phyloP scores from a whole-genome alignment of 2,113 vertebrate species.

The Coregonus clupeaformis region DNA sequence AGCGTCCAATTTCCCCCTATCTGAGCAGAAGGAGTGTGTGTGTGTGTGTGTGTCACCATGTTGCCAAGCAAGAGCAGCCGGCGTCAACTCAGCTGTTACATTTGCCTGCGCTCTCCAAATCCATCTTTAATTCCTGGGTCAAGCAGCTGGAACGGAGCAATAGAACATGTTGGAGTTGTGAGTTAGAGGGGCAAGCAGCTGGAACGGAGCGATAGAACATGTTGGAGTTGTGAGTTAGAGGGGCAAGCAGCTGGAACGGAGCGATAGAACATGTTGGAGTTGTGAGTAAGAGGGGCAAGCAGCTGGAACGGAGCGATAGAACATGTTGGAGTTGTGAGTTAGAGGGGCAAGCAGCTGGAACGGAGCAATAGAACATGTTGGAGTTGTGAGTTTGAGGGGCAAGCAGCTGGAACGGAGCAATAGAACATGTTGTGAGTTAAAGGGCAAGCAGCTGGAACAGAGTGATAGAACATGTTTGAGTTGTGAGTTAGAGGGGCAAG shows the following conservation, averaged over 20 bases:
- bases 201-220: conserved; percentile 31
- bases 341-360: conserved; percentile 53
- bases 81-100: conserved; percentile 62
- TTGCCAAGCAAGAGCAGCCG: conserved; percentile 44
- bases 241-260: conserved; percentile 39
- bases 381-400: too few species aligned
- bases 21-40: conserved; percentile 39
- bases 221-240: conserved; percentile 44
- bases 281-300: conserved; percentile 11
- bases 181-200: conserved; percentile 42
- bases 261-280: too few species aligned
- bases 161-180: conserved; percentile 47
- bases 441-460: too few species aligned
- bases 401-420: too few species aligned
- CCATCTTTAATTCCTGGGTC: conserved; percentile 58
- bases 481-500: conserved; percentile 30
- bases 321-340: conserved; percentile 52
- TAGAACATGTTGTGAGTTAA: too few species aligned
- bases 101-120: conserved; percentile 56
- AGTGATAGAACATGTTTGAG: too few species aligned
- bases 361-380: conserved; percentile 33
- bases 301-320: background rate
- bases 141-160: conserved; percentile 25
- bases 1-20: conserved; percentile 54
- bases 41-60: background rate